These are phyloP conservation scores for Sebastes dallii DNA, from an alignment of 2,797 vertebrate species.

Conservation along the genomic window DNA sequence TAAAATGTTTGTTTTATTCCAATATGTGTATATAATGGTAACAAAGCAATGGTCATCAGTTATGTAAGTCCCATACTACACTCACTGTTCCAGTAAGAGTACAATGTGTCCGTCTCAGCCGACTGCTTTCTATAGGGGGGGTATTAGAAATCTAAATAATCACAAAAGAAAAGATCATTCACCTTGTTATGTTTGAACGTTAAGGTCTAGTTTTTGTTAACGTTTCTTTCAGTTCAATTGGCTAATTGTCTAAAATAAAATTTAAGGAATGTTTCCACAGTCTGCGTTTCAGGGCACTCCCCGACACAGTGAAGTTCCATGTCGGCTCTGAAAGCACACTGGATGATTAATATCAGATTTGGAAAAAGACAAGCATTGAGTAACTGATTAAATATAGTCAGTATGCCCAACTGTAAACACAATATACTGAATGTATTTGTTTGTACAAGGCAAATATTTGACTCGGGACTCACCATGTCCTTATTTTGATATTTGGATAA, in stretches of 20 bases:
- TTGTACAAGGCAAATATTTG: constrained; percentile 66
- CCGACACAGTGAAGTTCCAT: constrained; percentile 50
- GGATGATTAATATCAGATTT: constrained; percentile 47
- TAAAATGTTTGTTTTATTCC: constrained; percentile 8
- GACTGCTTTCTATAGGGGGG: neutral
- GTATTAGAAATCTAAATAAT: constrained; percentile 8
- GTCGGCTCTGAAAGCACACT: constrained; percentile 34
- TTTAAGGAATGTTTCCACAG: constrained; percentile 57
- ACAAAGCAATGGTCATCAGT: neutral
- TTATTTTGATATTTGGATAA: constrained; percentile 58
- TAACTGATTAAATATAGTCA: constrained; percentile 64
- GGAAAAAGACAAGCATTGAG: constrained; percentile 49
- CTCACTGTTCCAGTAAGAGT: neutral
- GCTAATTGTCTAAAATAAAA: constrained; percentile 48
- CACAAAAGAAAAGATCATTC: constrained; percentile 22
- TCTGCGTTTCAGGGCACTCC: constrained; percentile 57
- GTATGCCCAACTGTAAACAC: constrained; percentile 50
- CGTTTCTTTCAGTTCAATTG: constrained; percentile 9
- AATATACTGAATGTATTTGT: constrained; percentile 62
- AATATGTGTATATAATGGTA: neutral
- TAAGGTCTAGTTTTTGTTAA: constrained; percentile 26
- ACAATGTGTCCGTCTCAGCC: constrained; percentile 5
- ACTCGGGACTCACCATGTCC: constrained; percentile 37
- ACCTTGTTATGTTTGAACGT: constrained; percentile 25
- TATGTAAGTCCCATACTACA: neutral